Evolutionary conservation across 2,797 vertebrate genomes (phyloP).

Genomic region (Bradypodion ventrale): DNA sequence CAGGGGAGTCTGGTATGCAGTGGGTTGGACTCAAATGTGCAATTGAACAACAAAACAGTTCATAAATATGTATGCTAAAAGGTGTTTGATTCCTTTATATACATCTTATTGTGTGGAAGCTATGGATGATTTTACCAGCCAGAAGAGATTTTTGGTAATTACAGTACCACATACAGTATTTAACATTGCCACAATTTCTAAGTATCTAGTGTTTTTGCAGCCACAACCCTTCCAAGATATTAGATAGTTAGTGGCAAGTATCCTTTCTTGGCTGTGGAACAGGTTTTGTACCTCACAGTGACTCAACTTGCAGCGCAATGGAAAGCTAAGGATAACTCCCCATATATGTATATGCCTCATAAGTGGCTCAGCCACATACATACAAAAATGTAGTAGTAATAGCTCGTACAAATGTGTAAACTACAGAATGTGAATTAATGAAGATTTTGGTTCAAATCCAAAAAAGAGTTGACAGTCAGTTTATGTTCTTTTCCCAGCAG

Average conservation of each 20-base stretch:
- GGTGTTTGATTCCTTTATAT: no score
- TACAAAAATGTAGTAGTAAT: slow-evolving; percentile 10
- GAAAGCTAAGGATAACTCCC: slow-evolving; percentile 13
- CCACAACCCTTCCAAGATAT: not conserved
- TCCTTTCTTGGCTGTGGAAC: slow-evolving; percentile 47
- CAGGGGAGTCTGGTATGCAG: no score
- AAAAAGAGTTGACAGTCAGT: not conserved
- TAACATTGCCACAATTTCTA: not conserved
- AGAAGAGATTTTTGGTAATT: no score
- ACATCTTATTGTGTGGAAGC: no score
- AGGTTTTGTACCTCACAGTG: slow-evolving; percentile 37
- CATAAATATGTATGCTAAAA: no score
- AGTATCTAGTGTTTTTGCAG: not conserved
- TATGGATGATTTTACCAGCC: no score
- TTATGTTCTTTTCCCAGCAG: not conserved
- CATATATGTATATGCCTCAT: slow-evolving; percentile 10
- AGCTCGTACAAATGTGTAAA: slow-evolving; percentile 2
- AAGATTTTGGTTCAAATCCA: slow-evolving; percentile 1
- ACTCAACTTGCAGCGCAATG: slow-evolving; percentile 47
- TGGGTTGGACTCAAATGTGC: no score
- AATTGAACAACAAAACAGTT: no score
- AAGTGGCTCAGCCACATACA: not conserved
- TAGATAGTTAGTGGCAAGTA: slow-evolving; percentile 18
- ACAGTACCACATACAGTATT: no score
- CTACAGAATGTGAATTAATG: not conserved